Evolutionary conservation across 1,140 invertebrate genomes (phyloP).

Genomic region (Laodelphax striatellus): DNA sequence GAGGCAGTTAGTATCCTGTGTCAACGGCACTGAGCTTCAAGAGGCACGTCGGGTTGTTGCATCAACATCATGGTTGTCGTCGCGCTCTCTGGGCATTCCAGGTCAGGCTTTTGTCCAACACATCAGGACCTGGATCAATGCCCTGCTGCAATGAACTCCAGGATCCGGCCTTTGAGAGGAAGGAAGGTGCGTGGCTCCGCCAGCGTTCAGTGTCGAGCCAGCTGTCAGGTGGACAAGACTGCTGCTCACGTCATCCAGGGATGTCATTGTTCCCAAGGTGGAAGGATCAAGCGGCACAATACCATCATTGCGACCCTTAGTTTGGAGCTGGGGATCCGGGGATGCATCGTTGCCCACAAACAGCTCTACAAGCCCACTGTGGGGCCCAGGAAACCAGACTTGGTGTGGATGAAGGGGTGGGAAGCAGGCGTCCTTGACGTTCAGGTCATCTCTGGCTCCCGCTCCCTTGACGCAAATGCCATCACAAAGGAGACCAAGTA

Average conservation of each 20-base stretch:
- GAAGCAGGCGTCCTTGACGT: neutral
- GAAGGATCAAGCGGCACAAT: slow-evolving; percentile 27
- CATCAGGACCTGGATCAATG: slow-evolving; percentile 14
- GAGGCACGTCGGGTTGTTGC: neutral
- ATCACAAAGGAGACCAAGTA: neutral
- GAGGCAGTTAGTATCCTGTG: neutral
- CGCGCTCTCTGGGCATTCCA: neutral
- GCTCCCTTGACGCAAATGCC: neutral
- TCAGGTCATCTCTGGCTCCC: neutral
- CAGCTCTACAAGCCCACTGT: too few species aligned
- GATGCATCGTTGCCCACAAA: neutral
- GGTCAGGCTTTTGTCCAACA: slow-evolving; percentile 21
- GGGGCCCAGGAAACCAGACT: neutral
- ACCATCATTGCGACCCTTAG: slow-evolving; percentile 13
- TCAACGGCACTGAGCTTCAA: neutral
- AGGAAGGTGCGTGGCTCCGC: slow-evolving; percentile 6
- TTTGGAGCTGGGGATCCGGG: neutral
- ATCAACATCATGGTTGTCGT: neutral
- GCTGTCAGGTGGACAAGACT: slow-evolving; percentile 27
- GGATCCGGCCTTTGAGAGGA: slow-evolving; percentile 16
- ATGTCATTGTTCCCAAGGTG: slow-evolving; percentile 29
- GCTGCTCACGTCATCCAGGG: slow-evolving; percentile 29
- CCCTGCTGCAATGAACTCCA: slow-evolving; percentile 15
- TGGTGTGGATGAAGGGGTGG: neutral
- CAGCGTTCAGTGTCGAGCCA: slow-evolving; percentile 24